Base-by-base conservation (phyloP, 1,140 invertebrate species). In the Triops longicaudatus region DNA sequence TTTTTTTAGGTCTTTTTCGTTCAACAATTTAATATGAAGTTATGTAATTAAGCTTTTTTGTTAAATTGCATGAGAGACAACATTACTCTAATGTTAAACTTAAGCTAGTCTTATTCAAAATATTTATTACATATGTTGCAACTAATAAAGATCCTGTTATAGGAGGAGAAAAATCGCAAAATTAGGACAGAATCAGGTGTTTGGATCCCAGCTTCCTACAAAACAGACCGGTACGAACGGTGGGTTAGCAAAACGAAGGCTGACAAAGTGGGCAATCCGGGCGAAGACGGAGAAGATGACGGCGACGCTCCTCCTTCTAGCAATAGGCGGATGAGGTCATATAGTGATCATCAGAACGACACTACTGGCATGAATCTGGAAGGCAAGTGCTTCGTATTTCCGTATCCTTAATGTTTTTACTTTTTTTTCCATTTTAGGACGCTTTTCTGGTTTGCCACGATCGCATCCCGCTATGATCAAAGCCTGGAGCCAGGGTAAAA, bases 131-230 rank as follows among this genome's bases (percentile, higher is more conserved):
- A n/a, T n/a, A n/a, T n/a, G n/a, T n/a, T n/a, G n/a, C n/a, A n/a
- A n/a, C n/a, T n/a, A n/a, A n/a, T n/a, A n/a, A n/a, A n/a, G n/a
- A n/a, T n/a, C 81, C 72, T 78, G 87, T 43, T 63, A 71, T 74
- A 85, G 84, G 86, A 91, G 82, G 82, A 84, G 1, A 89, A 89
- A 79, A 84, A 86, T 26, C 91, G 90, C 73, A 96, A 94, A 85
- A 97, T 99, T 79, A 91, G 90, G 79, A 98, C 97, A 3, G 97
- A 99, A 85, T 96, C 94, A 76, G 97, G 97, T 11, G 90, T 88
- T 0, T 94, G 94, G 90, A 96, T 99, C 80, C 90, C 95, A 2
- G 95, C 96, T 0, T 92, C 93, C 0, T 99, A 95, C 83, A 98
- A 98, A 84, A 92, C 92, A 73, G 91, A 96, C 79, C 86, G 91